Evolutionary conservation across 2,797 vertebrate species (phyloP), one percentile per base, ranked within the genome.

Genomic region (Phoxinus dragarum): DNA sequence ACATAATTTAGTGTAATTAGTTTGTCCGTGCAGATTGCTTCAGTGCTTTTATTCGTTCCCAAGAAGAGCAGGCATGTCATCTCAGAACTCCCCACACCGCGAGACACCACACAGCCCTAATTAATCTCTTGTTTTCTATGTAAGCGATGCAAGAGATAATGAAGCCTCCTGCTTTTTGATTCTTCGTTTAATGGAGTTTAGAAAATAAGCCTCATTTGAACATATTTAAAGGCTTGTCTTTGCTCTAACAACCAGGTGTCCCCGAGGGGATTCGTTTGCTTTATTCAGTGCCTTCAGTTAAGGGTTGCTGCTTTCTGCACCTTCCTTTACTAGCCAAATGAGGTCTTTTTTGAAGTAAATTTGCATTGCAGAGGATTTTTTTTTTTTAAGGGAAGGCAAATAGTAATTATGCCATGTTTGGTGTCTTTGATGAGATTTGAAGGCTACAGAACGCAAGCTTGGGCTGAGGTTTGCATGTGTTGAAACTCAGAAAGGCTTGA

Each of bases 1-100:
- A 81, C 49, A 78, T 84, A 74, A 84, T 72, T 86, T 69, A 80
- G 78, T 82, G 71, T 85, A 86, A 88, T 86, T 83, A 84, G 84
- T 89, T 85, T 88, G 77, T 85, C 79, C 47, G 38, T 44, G 54
- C 49, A 66, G 36, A 83, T 86, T 82, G 56, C 73, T 80, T 56
- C 80, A 86, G 71, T 84, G 71, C 56, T 81, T 78, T 90, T 88
- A 68, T 86, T 86, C 81, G 71, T 68, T 86, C 31, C 42, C 59
- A 54, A 86, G 74, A 84, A 47, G 82, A 85, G 85, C 59, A 44
- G 86, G 44, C 49, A 31, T 84, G 82, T 85, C 82, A 81, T 79
- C 78, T 72, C 34, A 10, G 23, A 74, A 47, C 44, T 69, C 52
- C 76, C 80, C 80, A 73, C 38, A 81, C 66, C 42, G 49, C 10